Conservation (phyloP, 2,888 invertebrate genomes). For the Azorinus chamasolen region DNA sequence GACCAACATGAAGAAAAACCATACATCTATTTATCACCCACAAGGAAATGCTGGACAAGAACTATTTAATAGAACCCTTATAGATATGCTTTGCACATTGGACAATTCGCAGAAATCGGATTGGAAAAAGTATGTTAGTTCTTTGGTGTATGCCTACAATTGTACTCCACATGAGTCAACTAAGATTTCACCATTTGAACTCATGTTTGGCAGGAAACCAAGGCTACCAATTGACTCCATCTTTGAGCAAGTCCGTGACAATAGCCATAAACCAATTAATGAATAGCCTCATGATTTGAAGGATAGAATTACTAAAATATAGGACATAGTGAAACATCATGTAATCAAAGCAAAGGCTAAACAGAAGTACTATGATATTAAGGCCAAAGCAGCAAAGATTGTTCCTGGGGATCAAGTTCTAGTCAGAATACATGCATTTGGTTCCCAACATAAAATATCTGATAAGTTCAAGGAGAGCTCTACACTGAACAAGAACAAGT, state of each 20-base stretch:
- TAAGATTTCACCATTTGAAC: too few relatives aligned
- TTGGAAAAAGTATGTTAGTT: too few relatives aligned
- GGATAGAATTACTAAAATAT: not conserved
- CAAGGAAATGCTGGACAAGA: slow-evolving; percentile 58
- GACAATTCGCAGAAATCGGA: slow-evolving; percentile 27
- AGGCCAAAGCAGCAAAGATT: slow-evolving; percentile 10
- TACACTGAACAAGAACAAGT: slow-evolving; percentile 21
- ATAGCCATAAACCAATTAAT: not conserved
- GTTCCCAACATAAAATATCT: slow-evolving; percentile 22
- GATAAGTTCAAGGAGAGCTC: slow-evolving; percentile 22
- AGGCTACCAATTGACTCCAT: slow-evolving; percentile 50
- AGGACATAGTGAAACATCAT: slow-evolving; percentile 6
- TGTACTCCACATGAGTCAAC: too few relatives aligned
- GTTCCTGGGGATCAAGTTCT: slow-evolving; percentile 11
- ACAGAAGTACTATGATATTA: slow-evolving; percentile 15
- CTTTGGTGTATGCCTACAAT: too few relatives aligned
- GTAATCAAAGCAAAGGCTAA: slow-evolving; percentile 10
- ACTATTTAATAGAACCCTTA: too few relatives aligned
- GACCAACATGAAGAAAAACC: slow-evolving; percentile 41
- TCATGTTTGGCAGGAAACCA: too few relatives aligned
- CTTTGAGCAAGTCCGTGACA: slow-evolving; percentile 17
- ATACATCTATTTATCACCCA: slow-evolving; percentile 60
- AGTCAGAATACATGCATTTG: not conserved
- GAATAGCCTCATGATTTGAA: slow-evolving; percentile 18
- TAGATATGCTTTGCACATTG: slow-evolving; percentile 44